Percentiles rank a stretch among this genome's conserved stretches.
phyloP scores from a whole-genome alignment of 2,113 vertebrate species.

The Oryzias woworae region DNA sequence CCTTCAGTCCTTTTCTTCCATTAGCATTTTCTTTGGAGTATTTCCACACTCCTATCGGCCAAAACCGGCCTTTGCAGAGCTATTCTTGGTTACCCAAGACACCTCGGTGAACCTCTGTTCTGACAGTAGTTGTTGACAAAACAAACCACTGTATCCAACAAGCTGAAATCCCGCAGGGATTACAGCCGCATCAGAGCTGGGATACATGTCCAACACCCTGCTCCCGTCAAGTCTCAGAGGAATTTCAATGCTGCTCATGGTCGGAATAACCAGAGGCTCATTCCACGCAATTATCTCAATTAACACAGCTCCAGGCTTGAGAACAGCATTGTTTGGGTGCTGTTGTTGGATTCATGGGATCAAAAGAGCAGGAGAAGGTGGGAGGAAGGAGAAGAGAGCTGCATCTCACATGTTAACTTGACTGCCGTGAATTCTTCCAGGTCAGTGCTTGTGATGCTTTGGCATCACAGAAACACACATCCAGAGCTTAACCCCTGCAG shows the following conservation, averaged over 20 bases:
- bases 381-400: background rate
- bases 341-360: constrained; percentile 35
- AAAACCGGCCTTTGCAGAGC: constrained; percentile 18
- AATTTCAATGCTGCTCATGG: constrained; percentile 43
- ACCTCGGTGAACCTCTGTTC: constrained; percentile 30
- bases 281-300: constrained; percentile 59
- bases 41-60: constrained; percentile 15
- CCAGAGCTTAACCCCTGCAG: constrained; percentile 35
- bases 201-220: constrained; percentile 38
- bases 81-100: constrained; percentile 48
- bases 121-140: constrained; percentile 48
- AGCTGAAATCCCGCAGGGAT: constrained; percentile 33
- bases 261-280: constrained; percentile 55
- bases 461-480: constrained; percentile 45
- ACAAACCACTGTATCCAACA: constrained; percentile 47
- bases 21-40: constrained; percentile 17
- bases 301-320: constrained; percentile 35
- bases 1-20: constrained; percentile 19
- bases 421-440: constrained; percentile 18
- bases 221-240: constrained; percentile 32
- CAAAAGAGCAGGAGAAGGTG: background rate
- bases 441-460: constrained; percentile 55
- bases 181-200: constrained; percentile 6
- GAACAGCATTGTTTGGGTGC: constrained; percentile 7
- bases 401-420: constrained; percentile 17